Base-by-base conservation (phyloP, 1,140 invertebrate genomes). In the Harlomillsia oculata region DNA sequence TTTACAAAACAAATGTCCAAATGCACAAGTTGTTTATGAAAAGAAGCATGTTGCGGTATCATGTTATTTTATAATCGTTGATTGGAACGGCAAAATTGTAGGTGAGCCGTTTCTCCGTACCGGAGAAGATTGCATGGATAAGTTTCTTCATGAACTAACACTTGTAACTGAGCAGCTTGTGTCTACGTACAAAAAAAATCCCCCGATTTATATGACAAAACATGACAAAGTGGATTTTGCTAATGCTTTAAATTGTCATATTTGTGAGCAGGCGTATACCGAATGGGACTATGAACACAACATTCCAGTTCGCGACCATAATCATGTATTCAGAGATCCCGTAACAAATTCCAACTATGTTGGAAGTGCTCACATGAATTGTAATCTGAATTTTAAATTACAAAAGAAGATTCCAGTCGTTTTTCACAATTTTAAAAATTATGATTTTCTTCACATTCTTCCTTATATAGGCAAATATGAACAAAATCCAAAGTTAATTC, bases 401-500 rank as follows among this genome's bases (percentile, higher is more conserved):
- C 29, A 46, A 16, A 11, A 21, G 14, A 49, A 29, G 16, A 30
- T 56, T 0, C 16, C 30, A 18, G 21, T 56, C 4, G n/a, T 56
- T 1, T 16, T 41, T 0, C 54, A 56, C 30, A 56, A 56, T 30
- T 56, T 56, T 21, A 40, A 26, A 49, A 28, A 14, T 9, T 56
- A 49, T 32, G 54, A 56, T 29, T 16, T 8, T 13, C 54, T 49
- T 30, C n/a, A 49, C 16, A 2, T 49, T 28, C 13, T 56, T 2
- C 14, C 18, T 5, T 36, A 45, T 1, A 40, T 56, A 29, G 29
- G 21, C 5, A 29, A 49, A 5, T 56, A 30, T 49, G 25, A 20
- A 11, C 25, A 20, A 37, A 32, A 41, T 11, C 8, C 49, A 5
- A 14, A 4, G 2, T 23, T 56, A n/a, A 49, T 56, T 29, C 54